Evolutionary conservation across 2,888 invertebrate species (phyloP), one percentile per base, ranked within the genome.

Genomic region (Latrodectus hesperus): DNA sequence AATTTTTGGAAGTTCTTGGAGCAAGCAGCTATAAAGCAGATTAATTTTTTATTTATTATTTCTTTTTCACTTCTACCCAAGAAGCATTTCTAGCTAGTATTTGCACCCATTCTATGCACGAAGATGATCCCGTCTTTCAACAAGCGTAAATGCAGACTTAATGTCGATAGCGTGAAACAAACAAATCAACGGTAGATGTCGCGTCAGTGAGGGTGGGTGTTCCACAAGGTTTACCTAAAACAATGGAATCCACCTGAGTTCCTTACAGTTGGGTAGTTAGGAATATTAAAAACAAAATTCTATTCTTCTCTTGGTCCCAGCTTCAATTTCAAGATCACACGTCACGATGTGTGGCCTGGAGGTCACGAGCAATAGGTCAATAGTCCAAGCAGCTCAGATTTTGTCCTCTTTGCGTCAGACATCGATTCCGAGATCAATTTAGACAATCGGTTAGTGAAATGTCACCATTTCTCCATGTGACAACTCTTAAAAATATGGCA

Each of bases 361-460:
- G 82, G 82, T 82, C 70, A 22, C 73, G 51, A 67, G 73, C 73
- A 70, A 75, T 82, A 60, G 82, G 82, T 82, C 82, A 82, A 82
- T 82, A 75, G 82, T 75, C 75, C 70, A 82, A 82, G 75, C 75
- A 55, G 55, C 53, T 22, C 22, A 22, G 22, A 22, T 22, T 22
- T 22, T 22, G 22, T 22, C 22, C 22, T 55, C 16, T 55, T 55
- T 55, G 55, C 16, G 11, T 16, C 16, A 55, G 55, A 16, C 55
- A 55, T 55, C 55, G 55, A 55, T 14, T 55, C 16, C 55, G 55
- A 14, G 55, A 55, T 55, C 16, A 55, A 55, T 55, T 22, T 14
- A 16, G 12, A 55, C 55, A 55, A 55, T 55, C 16, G 55, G 11
- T 55, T 55, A 16, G 16, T 55, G 16, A 55, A 55, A 55, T 55